Evolutionary conservation across 2,888 invertebrate species (phyloP).

Genomic region (Zhengitettix transpicula): DNA sequence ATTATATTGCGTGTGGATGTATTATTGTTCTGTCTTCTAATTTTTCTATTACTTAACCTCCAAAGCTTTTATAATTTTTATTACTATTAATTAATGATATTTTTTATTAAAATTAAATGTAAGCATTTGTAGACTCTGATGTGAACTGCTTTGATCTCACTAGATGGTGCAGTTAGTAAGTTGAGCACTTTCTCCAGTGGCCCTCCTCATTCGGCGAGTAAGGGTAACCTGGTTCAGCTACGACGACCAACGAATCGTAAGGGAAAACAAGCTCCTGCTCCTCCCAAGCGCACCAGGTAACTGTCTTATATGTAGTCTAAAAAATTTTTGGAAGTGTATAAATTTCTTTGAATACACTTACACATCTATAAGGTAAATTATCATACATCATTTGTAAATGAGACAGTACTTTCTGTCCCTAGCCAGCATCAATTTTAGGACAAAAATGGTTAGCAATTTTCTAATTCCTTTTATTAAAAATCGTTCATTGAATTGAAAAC

Average conservation of each 20-base stretch:
- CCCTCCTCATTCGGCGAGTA: conserved; percentile 24
- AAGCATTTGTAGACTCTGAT: too few relatives aligned
- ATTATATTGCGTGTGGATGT: too few relatives aligned
- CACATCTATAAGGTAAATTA: background rate
- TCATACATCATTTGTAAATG: background rate
- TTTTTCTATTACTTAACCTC: too few relatives aligned
- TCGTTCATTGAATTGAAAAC: too few relatives aligned
- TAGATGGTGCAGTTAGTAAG: conserved; percentile 36
- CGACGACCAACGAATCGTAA: conserved; percentile 71
- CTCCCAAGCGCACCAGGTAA: conserved; percentile 87
- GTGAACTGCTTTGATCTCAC: conserved; percentile 3
- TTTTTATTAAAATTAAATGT: too few relatives aligned
- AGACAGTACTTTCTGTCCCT: background rate
- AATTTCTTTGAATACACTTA: too few relatives aligned
- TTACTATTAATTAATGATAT: too few relatives aligned
- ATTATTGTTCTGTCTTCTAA: too few relatives aligned
- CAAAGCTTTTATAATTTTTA: too few relatives aligned
- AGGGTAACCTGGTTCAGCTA: conserved; percentile 54
- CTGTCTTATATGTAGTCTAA: conserved; percentile 5
- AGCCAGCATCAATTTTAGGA: background rate
- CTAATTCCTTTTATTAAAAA: background rate
- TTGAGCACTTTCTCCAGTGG: conserved; percentile 39
- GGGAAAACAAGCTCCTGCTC: conserved; percentile 88
- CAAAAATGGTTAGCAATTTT: background rate
- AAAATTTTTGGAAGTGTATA: background rate